Conservation (phyloP, 2,888 invertebrate genomes). For the Choreutis nemorana region DNA sequence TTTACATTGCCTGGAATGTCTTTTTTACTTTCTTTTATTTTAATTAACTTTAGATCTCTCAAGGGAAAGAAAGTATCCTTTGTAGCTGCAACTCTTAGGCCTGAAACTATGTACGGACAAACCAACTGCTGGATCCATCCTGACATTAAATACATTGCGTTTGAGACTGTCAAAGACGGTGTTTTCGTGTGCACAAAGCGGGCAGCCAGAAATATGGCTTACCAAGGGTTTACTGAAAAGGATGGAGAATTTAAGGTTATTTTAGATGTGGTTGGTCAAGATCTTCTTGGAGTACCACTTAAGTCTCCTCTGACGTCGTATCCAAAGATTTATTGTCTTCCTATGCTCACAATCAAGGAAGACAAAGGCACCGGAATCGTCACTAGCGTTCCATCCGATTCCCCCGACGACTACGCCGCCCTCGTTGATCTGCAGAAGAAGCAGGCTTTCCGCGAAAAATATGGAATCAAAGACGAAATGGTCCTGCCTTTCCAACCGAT, state of each 20-base stretch:
- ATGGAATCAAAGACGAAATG: conserved; percentile 80
- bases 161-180: conserved; percentile 74
- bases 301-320: conserved; percentile 87
- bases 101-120: conserved; percentile 99
- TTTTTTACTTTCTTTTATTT: neutral
- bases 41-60: conserved; percentile 44
- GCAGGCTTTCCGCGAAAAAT: conserved; percentile 90
- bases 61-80: conserved; percentile 73
- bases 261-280: conserved; percentile 72
- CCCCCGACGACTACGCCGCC: conserved; percentile 98
- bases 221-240: conserved; percentile 86
- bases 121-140: conserved; percentile 99
- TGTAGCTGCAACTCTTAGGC: conserved; percentile 97
- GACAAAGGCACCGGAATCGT: conserved; percentile 99
- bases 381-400: conserved; percentile 97
- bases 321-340: conserved; percentile 87
- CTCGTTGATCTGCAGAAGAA: conserved; percentile 95
- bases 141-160: conserved; percentile 92
- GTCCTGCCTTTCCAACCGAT: conserved; percentile 72
- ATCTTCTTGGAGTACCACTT: conserved; percentile 84
- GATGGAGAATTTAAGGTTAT: conserved; percentile 82
- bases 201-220: conserved; percentile 95
- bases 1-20: no score
- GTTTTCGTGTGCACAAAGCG: conserved; percentile 88
- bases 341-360: conserved; percentile 97